Conservation (phyloP, 2,797 vertebrate species). For the Hapalemur alaotrensis region DNA sequence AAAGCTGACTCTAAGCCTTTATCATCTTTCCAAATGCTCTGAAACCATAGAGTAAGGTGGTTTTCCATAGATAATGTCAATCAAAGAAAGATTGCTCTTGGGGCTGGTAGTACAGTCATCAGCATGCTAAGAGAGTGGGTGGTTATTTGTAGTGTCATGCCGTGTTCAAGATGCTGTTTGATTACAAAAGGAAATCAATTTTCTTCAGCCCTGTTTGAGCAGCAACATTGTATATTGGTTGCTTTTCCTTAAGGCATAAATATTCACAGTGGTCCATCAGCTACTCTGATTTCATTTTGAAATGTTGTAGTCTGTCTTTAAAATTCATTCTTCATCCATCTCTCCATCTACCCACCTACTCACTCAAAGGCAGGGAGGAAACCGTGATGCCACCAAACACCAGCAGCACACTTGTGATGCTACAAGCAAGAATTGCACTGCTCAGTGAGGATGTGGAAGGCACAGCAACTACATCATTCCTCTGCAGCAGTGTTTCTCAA, state of each 20-base stretch:
- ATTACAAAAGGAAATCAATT: neutral
- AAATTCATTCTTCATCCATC: neutral
- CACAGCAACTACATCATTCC: too few species aligned
- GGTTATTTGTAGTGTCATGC: neutral
- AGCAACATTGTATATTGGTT: neutral
- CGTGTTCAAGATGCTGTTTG: neutral
- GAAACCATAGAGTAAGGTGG: neutral
- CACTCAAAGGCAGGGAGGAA: neutral
- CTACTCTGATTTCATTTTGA: neutral
- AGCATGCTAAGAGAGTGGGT: rapidly evolving
- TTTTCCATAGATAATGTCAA: neutral
- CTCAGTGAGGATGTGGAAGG: neutral
- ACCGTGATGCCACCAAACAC: neutral
- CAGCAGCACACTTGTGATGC: neutral
- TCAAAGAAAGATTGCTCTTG: neutral
- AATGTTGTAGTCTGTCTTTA: neutral
- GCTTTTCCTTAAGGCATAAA: neutral
- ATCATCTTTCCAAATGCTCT: neutral
- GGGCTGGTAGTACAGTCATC: neutral
- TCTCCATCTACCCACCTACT: neutral
- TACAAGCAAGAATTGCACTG: neutral
- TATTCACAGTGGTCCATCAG: neutral
- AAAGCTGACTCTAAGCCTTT: neutral
- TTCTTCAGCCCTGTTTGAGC: neutral
- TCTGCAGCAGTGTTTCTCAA: neutral